Evolutionary conservation across 2,888 invertebrate species (phyloP).

Genomic region (Eristalis intricaria): DNA sequence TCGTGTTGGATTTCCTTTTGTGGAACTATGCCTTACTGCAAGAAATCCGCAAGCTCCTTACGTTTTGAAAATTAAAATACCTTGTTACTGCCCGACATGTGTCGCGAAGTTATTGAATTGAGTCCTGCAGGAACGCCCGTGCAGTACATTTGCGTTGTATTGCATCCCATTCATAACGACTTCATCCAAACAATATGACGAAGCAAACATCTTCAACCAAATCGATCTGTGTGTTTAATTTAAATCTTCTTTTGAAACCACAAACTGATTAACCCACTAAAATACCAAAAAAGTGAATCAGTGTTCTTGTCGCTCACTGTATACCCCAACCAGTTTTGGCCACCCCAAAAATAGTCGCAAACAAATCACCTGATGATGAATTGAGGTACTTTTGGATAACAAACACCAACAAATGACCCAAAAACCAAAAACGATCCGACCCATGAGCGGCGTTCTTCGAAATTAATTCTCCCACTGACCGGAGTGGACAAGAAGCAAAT

Average conservation of each 20-base stretch:
- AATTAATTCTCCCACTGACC: slow-evolving; percentile 53
- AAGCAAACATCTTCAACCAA: too few species aligned
- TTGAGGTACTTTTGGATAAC: slow-evolving; percentile 65
- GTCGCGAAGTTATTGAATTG: too few species aligned
- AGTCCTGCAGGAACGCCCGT: too few species aligned
- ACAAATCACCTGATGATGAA: slow-evolving; percentile 70
- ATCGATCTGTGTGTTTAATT: too few species aligned
- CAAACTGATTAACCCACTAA: background rate
- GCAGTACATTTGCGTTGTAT: too few species aligned
- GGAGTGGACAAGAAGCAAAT: slow-evolving; percentile 48
- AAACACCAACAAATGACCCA: slow-evolving; percentile 59
- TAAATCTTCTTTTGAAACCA: background rate
- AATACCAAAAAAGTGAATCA: background rate
- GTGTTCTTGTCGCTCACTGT: slow-evolving; percentile 37
- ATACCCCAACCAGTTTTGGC: slow-evolving; percentile 10
- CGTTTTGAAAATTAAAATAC: too few species aligned
- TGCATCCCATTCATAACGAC: too few species aligned
- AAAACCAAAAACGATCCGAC: slow-evolving; percentile 59
- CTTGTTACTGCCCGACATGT: too few species aligned
- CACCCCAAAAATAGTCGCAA: slow-evolving; percentile 41
- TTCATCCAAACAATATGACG: too few species aligned
- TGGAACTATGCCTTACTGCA: too few species aligned
- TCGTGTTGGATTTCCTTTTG: too few species aligned
- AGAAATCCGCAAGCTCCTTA: too few species aligned
- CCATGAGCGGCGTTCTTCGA: slow-evolving; percentile 59